A percentile compares a stretch with the other conserved stretches of the same genome.
These are phyloP conservation scores for Drosophila demipolita DNA, from an alignment of 2,888 invertebrate species.

Conservation along the genomic window DNA sequence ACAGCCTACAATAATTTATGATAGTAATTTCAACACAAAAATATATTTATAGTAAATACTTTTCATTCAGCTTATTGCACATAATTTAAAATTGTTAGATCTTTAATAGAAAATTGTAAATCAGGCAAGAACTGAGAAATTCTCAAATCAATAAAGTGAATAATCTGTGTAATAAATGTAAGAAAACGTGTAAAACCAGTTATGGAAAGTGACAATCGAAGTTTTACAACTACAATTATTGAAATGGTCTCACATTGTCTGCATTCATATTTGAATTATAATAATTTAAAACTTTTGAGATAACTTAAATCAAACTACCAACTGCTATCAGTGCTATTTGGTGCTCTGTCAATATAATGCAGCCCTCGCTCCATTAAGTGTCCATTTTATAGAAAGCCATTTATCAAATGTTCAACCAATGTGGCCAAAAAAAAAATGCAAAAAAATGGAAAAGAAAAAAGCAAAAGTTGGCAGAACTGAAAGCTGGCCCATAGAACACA, in stretches of 20 bases:
- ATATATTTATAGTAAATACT: neutral
- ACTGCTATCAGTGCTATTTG: neutral
- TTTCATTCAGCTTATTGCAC: no score
- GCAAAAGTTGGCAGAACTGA: slow-evolving; percentile 13
- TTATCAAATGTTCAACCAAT: slow-evolving; percentile 53
- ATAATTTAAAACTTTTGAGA: neutral
- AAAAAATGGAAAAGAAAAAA: neutral
- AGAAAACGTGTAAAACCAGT: neutral
- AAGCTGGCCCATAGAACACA: slow-evolving; percentile 13
- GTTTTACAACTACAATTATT: neutral
- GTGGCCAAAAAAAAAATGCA: slow-evolving; percentile 9
- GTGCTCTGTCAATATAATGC: slow-evolving; percentile 14
- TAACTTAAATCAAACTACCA: neutral
- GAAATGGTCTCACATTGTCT: neutral
- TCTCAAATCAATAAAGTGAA: neutral
- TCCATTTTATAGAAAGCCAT: slow-evolving; percentile 56
- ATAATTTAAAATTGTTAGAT: no score
- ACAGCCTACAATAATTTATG: neutral
- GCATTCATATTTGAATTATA: neutral
- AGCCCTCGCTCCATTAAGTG: slow-evolving; percentile 58
- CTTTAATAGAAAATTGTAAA: neutral
- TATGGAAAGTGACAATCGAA: neutral
- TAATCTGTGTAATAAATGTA: neutral
- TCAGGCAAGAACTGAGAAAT: neutral
- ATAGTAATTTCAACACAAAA: neutral